Base-by-base conservation (phyloP, 2,797 vertebrate genomes). In the Danio tinwini region DNA sequence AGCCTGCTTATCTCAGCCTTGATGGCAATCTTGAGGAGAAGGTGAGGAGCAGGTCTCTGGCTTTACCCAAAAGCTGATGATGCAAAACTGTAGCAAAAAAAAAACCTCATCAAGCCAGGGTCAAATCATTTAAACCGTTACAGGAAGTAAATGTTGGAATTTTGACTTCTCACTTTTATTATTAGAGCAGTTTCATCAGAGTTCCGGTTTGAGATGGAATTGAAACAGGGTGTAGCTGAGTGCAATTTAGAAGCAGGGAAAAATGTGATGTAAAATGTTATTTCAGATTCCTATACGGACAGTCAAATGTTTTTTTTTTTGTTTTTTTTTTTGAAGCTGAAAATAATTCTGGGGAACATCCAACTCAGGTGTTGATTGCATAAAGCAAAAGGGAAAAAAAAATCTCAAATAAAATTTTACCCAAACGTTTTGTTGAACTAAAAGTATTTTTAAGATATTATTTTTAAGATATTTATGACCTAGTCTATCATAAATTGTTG, bases 11-110 rank as follows among this genome's bases (percentile, higher is more conserved):
- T 68, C 55, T 70, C 44, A 45, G 65, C 65, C 19, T 50, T 62
- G 76, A 78, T 78, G 64, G 53, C 65, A 59, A 78, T 78, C 76
- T 78, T 62, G 37, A 62, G 45, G 45, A 21, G 16, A 16, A 73
- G 56, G 45, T 61, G 56, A 58, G n/a, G 52, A 49, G 53, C 44
- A 49, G 44, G 56, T 21, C 56, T 69, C 8, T 11, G 40, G 61
- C 61, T 45, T 71, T 21, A 78, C 56, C 52, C 29, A 19, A 47
- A 68, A 40, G 55, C 37, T 78, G 29, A 50, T 70, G 37, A 21
- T 70, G n/a, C 37, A 69, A 61, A 70, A 11, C 45, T 58, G 42
- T 52, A 17, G 16, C 37, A 49, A 39, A 47, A 56, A 73, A 59
- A 62, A 45, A 6, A n/a, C n/a, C 5, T 49, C 2, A 7, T 17